Conservation (phyloP, 1,140 invertebrate species). For the Ooceraea biroi region DNA sequence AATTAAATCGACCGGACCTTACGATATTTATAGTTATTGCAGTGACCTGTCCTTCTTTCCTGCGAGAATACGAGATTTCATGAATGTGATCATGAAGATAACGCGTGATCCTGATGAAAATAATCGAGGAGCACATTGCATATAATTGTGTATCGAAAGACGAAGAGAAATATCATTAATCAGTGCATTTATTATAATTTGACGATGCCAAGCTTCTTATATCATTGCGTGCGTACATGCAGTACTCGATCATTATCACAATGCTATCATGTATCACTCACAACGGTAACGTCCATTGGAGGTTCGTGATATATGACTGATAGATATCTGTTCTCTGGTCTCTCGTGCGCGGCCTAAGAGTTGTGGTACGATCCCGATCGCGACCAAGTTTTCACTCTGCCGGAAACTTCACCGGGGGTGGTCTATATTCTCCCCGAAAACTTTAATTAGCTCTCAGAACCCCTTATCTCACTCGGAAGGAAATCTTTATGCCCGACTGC, state of each 20-base stretch:
- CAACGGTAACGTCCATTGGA: neutral
- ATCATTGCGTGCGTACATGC: neutral
- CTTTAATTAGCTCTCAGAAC: slow-evolving; percentile 70
- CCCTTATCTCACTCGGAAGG: slow-evolving; percentile 52
- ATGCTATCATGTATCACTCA: neutral
- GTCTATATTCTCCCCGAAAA: slow-evolving; percentile 63
- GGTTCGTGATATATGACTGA: slow-evolving; percentile 18
- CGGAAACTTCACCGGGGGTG: slow-evolving; percentile 41
- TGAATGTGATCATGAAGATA: slow-evolving; percentile 3
- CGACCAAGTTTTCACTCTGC: slow-evolving; percentile 56
- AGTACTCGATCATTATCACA: neutral
- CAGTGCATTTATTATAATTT: no score
- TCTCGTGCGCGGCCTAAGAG: slow-evolving; percentile 35
- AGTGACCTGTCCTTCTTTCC: slow-evolving; percentile 32
- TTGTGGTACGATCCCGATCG: slow-evolving; percentile 22
- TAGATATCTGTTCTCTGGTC: slow-evolving; percentile 32
- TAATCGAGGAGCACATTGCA: slow-evolving; percentile 12
- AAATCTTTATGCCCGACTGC: slow-evolving; percentile 57
- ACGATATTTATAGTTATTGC: slow-evolving; percentile 58
- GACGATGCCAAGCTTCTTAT: neutral
- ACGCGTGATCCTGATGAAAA: slow-evolving; percentile 24
- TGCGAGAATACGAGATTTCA: slow-evolving; percentile 13
- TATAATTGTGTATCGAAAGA: neutral
- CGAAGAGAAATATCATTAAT: neutral
- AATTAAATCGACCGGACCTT: slow-evolving; percentile 56